Evolutionary conservation across 2,888 invertebrate species (phyloP), one percentile per base, ranked within the genome.

Genomic region (Ganaspis brasiliensis): DNA sequence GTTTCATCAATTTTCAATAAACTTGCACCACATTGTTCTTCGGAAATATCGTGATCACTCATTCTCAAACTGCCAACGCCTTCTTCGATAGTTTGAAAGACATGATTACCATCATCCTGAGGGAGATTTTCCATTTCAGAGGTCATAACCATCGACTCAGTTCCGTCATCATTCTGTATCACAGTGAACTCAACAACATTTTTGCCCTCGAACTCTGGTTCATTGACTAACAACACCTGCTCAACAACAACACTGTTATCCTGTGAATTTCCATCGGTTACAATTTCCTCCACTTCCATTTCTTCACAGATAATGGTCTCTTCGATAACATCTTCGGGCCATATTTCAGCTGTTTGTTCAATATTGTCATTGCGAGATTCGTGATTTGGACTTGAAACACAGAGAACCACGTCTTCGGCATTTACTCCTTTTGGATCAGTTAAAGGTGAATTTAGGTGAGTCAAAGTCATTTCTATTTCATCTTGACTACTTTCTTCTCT

Each of bases 281-380:
- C 75, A 14, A 85, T 83, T 24, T 77, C 80, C 67, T 91, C 90
- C 2, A 91, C 86, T 59, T 91, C 91, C 89, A 92, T 90, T 74
- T 91, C 91, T 76, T 91, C 91, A 71, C 91, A 92, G 49, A 92
- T 89, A 74, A 92, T 89, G 9, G 91, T 91, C 73, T 92, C 92
- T 76, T 92, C 92, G 40, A 90, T 89, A 0, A 91, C 87, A 61
- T 89, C 89, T 59, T 89, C 91, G 6, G 86, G 81, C 90, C 90
- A 90, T 21, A 87, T 79, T 73, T 85, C 80, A 9, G 77, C 76
- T n/a, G n/a, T n/a, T n/a, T n/a, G n/a, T n/a, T n/a, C n/a, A n/a
- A n/a, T n/a, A 12, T 79, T 57, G 14, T 82, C 84, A 24, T 75
- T 77, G 26, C 73, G 52, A 45, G 63, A 10, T 37, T 83, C 79